Conservation (phyloP, 92 coral and sea anemone species). For the Galaxea fascicularis region DNA sequence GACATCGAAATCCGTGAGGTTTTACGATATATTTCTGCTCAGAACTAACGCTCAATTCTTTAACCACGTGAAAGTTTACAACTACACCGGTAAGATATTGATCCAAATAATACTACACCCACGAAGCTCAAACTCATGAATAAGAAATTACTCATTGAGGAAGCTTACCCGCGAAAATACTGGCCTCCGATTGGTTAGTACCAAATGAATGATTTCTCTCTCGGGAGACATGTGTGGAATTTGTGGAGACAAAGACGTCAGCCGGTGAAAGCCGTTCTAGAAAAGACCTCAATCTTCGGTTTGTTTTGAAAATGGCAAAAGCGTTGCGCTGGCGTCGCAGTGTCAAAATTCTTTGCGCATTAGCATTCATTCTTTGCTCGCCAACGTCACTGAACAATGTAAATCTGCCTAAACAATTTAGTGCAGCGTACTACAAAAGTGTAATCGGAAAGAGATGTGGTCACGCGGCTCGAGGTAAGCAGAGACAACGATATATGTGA, state of each 20-base stretch:
- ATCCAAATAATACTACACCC: conserved; percentile 18
- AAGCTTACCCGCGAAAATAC: conserved; percentile 28
- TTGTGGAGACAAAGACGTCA: background rate
- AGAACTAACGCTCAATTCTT: background rate
- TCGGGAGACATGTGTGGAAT: background rate
- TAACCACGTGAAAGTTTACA: conserved; percentile 22
- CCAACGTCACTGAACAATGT: background rate
- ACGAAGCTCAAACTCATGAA: background rate
- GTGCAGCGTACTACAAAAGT: background rate
- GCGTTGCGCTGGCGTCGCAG: background rate
- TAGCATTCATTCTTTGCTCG: background rate
- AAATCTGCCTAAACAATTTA: background rate
- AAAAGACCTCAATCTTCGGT: background rate
- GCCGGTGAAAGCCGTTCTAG: background rate
- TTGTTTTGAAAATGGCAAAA: background rate
- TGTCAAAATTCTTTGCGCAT: background rate
- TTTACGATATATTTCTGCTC: background rate
- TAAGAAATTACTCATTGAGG: conserved; percentile 16
- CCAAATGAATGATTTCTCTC: background rate
- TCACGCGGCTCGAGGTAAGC: background rate
- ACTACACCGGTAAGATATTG: conserved; percentile 2
- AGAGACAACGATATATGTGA: background rate
- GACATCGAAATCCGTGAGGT: background rate
- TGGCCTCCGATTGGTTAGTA: conserved; percentile 23
- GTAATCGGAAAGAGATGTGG: background rate